Evolutionary conservation across 2,113 vertebrate species (phyloP).

Genomic region (Marmota flaviventris): DNA sequence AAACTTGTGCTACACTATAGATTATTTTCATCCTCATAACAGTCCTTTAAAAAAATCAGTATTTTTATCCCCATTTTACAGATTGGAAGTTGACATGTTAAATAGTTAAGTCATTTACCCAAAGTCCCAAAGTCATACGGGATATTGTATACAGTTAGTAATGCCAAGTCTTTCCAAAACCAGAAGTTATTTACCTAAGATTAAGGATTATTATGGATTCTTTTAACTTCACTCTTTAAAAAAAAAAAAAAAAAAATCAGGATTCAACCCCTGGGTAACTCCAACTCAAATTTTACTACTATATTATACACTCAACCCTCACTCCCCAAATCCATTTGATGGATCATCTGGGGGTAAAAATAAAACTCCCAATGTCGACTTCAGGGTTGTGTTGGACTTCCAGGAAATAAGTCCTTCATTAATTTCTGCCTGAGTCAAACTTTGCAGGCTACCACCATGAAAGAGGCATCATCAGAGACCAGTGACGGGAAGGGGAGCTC

Average conservation of each 20-base stretch:
- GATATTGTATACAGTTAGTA: background rate
- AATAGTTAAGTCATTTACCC: background rate
- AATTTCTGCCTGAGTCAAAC: slow-evolving; percentile 75
- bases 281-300: background rate
- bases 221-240: background rate
- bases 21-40: background rate
- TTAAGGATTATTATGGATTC: background rate
- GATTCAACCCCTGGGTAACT: background rate
- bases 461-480: slow-evolving; percentile 66
- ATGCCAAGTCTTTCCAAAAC: background rate
- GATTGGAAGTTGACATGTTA: background rate
- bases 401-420: slow-evolving; percentile 79
- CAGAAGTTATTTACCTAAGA: background rate
- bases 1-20: background rate
- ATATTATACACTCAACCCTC: background rate
- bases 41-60: background rate
- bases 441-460: slow-evolving; percentile 64
- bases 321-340: background rate
- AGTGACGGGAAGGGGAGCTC: slow-evolving; percentile 63
- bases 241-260: background rate
- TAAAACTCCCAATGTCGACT: background rate
- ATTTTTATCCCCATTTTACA: slow-evolving; percentile 15
- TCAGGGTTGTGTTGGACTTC: background rate
- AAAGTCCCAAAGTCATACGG: background rate
- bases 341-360: background rate